Base-by-base conservation (phyloP, 64 coral and sea anemone species). In the Pocillopora verrucosa region DNA sequence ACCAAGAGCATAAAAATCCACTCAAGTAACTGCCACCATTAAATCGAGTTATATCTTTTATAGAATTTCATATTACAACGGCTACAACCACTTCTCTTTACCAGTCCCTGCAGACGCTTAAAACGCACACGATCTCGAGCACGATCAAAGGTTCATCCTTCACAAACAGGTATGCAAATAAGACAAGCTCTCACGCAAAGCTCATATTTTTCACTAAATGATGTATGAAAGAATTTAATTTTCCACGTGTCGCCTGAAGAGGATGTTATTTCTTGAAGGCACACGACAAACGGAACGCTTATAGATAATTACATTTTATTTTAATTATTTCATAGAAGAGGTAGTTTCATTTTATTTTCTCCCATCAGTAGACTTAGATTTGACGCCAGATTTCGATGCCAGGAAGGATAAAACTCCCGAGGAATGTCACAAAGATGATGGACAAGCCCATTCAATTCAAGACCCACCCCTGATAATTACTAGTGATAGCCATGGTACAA, bases 131-230 rank as follows among this genome's bases (percentile, higher is more conserved):
- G 22, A 13, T 22, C 7, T 58, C 67, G 20, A 7, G 57, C 19
- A 25, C 65, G 20, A 70, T 85, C 82, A 51, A 85, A 85, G 57
- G 82, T 85, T 41, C 63, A 85, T 51, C 82, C 82, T 0, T 7
- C 36, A 38, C 63, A 72, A 72, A 85, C 82, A 85, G 82, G 82
- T 85, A n/a, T 10, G 22, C 37, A 37, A n/a, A 83, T 61, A 26
- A 57, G 76, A 57, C 11, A 14, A 22, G 14, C 19, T 25, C 30
- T 11, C 69, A 13, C 10, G 9, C 69, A 73, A 73, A 73, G 22
- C 10, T 16, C 16, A 20, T 69, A 24, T 69, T 69, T 24, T 69
- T 13, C 41, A 51, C 41, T 3, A 51, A 51, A 3, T 4, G 41
- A 51, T 51, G 7, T 51, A 51, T 51, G 41, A 51, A 51, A 51